Evolutionary conservation across 2,797 vertebrate species (phyloP), one percentile per base, ranked within the genome.

Genomic region (Galago senegalensis): DNA sequence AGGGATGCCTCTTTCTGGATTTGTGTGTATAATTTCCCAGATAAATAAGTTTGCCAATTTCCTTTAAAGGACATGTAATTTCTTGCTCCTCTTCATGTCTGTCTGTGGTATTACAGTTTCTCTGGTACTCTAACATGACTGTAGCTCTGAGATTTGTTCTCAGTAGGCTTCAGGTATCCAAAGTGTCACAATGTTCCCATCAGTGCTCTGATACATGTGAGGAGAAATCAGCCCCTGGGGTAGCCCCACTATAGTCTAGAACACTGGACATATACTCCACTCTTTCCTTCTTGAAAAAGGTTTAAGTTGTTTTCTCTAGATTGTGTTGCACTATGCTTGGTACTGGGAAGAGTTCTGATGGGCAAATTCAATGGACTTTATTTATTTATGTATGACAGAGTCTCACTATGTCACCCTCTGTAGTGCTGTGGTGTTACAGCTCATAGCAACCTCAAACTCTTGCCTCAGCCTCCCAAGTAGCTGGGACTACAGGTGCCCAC

Each of bases 11-110:
- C 17, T 69, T 11, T 60, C 58, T 65, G 20, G 29, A 82, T 12
- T 76, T 75, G 40, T 31, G 37, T 25, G 23, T 70, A 53, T 11
- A 37, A 70, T 72, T 89, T 86, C 60, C 67, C 72, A 79, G 17
- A 88, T 80, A 43, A 56, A 70, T 65, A 85, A n/a, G 23, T 81
- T 92, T 80, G 25, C 21, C 4, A n/a, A 7, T 31, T 75, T 85
- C 49, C 85, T 91, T 91, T 81, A 56, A 27, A 67, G 43, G 82
- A 81, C 37, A 91, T 86, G 7, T 67, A 56, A 81, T 87, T 76
- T 81, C 75, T 84, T 85, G n/a, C 65, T 75, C 49, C 43, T n/a
- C 34, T 25, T 79, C 20, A 23, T 70, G 17, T 83, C 23, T 72
- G 1, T 58, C 37, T 49, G 2, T 49, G 27, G 17, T 53, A 56